Conservation (phyloP, 53 echinoderm and acorn worm species). For the Pentamera pediparva region DNA sequence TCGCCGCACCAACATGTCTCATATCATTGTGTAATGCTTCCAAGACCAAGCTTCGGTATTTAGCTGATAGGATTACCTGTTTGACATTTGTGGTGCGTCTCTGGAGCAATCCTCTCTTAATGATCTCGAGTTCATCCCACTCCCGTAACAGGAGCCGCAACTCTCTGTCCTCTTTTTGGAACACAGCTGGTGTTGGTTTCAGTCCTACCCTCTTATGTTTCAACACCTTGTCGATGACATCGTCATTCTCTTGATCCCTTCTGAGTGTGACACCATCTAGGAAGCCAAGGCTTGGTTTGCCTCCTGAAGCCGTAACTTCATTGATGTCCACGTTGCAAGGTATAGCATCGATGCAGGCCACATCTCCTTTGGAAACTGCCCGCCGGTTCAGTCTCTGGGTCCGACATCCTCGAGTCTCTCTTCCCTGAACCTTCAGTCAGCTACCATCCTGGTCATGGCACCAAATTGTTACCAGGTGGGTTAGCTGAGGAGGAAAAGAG, state of each 20-base stretch:
- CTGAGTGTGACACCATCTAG: too few species aligned
- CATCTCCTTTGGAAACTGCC: too few species aligned
- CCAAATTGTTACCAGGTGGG: too few species aligned
- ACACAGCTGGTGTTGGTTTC: background rate
- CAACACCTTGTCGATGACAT: constrained; percentile 10
- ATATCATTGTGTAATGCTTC: constrained; percentile 44
- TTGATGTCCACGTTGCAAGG: too few species aligned
- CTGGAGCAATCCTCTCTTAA: constrained; percentile 11
- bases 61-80: constrained; percentile 15
- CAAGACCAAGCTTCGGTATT: constrained; percentile 21
- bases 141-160: constrained; percentile 23
- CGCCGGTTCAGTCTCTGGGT: too few species aligned
- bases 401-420: too few species aligned
- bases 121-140: constrained; percentile 35
- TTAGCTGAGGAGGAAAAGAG: too few species aligned
- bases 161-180: background rate
- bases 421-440: too few species aligned
- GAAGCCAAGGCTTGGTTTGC: too few species aligned
- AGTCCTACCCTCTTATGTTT: background rate
- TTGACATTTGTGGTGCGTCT: background rate
- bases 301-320: too few species aligned
- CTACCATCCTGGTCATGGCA: too few species aligned
- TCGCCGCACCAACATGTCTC: background rate
- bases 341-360: too few species aligned
- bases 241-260: constrained; percentile 35